Percentiles rank a stretch among this genome's conserved stretches.
These are phyloP conservation scores for Loriculus beryllinus DNA, from an alignment of 2,797 vertebrate species.

Conservation along the genomic window DNA sequence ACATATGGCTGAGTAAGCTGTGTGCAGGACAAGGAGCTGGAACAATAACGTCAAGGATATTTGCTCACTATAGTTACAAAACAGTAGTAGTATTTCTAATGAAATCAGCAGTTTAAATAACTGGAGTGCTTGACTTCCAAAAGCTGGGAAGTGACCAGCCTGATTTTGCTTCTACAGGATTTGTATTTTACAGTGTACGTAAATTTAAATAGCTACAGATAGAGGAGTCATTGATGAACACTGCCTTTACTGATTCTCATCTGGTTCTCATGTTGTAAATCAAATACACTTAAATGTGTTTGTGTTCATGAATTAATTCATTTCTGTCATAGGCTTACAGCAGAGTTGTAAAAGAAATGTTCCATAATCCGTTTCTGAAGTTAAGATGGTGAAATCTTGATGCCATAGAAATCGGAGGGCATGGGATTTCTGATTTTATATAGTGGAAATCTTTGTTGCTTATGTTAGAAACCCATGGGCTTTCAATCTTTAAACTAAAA, in stretches of 20 bases:
- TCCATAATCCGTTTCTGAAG: neutral
- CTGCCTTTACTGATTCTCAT: neutral
- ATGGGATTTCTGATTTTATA: neutral
- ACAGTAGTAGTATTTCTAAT: neutral
- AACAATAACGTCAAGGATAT: neutral
- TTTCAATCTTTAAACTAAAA: neutral
- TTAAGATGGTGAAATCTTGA: neutral
- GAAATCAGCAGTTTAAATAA: neutral
- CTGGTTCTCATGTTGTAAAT: neutral
- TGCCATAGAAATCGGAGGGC: neutral
- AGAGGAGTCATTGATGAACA: neutral
- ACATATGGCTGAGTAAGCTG: neutral
- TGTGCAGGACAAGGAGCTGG: neutral
- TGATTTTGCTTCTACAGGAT: neutral
- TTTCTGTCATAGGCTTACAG: neutral
- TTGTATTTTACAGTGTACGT: accelerated
- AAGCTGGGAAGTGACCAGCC: too few species aligned
- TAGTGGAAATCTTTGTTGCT: neutral
- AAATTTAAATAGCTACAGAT: neutral
- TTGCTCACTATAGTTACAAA: neutral
- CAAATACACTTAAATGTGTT: neutral
- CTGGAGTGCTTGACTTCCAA: neutral
- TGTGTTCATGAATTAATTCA: neutral
- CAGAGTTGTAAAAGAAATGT: neutral
- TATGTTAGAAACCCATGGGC: neutral